Percentiles rank a stretch among this genome's conserved stretches.
Conservation (phyloP, 2,888 invertebrate species). For the Lepidochrysops patricia region DNA sequence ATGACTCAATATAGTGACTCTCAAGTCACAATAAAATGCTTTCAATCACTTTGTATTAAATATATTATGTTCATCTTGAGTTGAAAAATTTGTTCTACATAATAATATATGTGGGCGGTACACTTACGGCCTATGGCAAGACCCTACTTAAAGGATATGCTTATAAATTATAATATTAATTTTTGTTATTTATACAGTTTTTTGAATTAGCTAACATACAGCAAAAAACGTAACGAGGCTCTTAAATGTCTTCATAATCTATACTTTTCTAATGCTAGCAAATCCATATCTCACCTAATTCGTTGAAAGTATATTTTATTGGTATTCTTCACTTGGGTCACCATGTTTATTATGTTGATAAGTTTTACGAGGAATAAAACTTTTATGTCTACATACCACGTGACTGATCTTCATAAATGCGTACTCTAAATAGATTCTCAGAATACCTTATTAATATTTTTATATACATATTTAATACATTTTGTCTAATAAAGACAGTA, state of each 20-base stretch:
- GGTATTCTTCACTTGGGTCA: neutral
- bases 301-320: constrained; percentile 3
- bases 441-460: neutral
- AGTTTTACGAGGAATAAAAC: constrained; percentile 4
- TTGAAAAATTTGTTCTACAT: too few species aligned
- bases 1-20: too few species aligned
- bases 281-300: neutral
- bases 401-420: neutral
- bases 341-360: neutral
- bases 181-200: too few species aligned
- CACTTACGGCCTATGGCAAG: too few species aligned
- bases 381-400: neutral
- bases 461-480: neutral
- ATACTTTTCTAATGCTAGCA: neutral
- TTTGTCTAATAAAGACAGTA: neutral
- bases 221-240: neutral
- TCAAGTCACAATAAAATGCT: too few species aligned
- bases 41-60: too few species aligned
- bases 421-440: neutral
- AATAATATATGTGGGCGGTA: too few species aligned
- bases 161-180: too few species aligned
- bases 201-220: too few species aligned
- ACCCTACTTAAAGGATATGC: too few species aligned
- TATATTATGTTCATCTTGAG: too few species aligned
- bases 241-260: neutral